A percentile compares a stretch with the other conserved stretches of the same genome.
These are phyloP conservation scores for Nasua narica DNA, from an alignment of 2,797 vertebrate species.

Conservation along the genomic window DNA sequence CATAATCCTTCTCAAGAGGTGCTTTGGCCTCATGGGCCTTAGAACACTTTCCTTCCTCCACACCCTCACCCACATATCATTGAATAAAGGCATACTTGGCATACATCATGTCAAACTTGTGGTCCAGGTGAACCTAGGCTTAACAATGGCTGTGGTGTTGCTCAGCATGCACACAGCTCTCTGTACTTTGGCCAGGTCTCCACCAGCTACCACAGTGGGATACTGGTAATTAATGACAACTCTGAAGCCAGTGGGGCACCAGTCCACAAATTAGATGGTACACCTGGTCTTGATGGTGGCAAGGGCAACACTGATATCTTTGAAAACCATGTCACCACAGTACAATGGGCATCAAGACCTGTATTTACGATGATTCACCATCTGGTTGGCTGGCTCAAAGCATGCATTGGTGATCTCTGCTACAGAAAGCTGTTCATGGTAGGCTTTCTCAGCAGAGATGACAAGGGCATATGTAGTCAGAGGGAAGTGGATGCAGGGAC, in stretches of 20 bases:
- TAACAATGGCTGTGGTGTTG: not conserved
- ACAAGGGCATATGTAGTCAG: not conserved
- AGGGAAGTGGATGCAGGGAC: not conserved
- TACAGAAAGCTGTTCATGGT: not conserved
- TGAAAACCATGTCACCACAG: not conserved
- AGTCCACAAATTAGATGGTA: not conserved
- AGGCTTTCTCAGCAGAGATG: not conserved
- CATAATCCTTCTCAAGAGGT: not conserved
- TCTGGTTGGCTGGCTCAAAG: not conserved
- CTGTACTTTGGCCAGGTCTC: not conserved
- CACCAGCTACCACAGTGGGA: not conserved
- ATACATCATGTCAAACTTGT: not conserved
- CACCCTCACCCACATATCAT: not conserved
- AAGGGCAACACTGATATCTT: not conserved
- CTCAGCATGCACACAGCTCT: not conserved
- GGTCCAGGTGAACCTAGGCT: not conserved
- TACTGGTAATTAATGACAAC: not conserved
- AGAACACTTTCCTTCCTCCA: not conserved
- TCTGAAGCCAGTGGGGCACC: not conserved
- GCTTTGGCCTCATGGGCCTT: not conserved
- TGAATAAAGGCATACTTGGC: not conserved
- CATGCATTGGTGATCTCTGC: not conserved
- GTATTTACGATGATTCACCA: not conserved
- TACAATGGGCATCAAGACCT: not conserved
- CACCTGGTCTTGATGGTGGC: not conserved